phyloP scores from a whole-genome alignment of 2,797 vertebrate genomes.

The Triplophysa bombifrons region DNA sequence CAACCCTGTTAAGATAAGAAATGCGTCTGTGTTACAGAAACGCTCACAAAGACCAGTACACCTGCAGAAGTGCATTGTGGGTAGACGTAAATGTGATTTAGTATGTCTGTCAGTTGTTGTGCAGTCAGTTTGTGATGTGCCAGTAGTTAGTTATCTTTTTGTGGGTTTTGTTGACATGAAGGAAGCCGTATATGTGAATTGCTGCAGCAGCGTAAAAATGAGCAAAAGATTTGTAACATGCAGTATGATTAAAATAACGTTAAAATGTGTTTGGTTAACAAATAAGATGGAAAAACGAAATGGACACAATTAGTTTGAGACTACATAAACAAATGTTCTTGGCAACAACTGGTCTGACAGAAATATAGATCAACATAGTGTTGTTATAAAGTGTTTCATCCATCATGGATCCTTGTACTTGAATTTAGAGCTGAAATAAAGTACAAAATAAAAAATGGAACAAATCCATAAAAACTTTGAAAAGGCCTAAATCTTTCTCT shows the following conservation, averaged over 20 bases:
- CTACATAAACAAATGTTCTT: neutral
- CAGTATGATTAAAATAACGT: no score
- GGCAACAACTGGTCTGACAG: neutral
- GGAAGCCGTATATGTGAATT: no score
- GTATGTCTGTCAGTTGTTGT: constrained; percentile 5
- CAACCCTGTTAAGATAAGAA: constrained; percentile 27
- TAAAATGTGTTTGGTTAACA: no score
- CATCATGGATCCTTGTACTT: neutral
- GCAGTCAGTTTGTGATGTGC: neutral
- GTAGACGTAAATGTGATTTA: constrained; percentile 1
- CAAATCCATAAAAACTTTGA: neutral
- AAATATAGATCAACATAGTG: neutral
- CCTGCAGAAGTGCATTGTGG: constrained; percentile 16
- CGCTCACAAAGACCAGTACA: constrained; percentile 36
- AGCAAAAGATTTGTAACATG: no score
- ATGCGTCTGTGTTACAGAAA: constrained; percentile 23
- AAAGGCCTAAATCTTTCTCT: neutral
- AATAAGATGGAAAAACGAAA: no score
- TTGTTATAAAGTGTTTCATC: neutral
- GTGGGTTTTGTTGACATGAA: neutral
- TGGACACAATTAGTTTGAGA: no score
- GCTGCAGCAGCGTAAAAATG: no score
- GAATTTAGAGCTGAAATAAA: neutral
- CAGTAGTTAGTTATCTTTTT: neutral
- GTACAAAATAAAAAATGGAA: neutral